phyloP scores from a whole-genome alignment of 2,113 vertebrate species.

The Saguinus imperator region DNA sequence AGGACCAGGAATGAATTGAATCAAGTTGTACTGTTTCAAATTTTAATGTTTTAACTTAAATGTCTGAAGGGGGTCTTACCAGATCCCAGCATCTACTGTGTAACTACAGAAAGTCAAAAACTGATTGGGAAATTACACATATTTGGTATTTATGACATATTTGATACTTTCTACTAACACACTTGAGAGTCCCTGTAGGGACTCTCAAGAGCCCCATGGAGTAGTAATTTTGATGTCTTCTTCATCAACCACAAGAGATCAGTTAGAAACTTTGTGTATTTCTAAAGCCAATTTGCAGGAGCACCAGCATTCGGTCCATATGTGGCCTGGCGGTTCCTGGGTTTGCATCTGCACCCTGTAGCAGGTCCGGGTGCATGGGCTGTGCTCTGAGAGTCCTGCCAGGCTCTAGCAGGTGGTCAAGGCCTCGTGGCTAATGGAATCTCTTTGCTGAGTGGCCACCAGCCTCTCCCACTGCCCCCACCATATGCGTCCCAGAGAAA shows the following conservation, averaged over 20 bases:
- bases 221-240: not conserved
- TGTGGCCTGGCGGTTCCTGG: not conserved
- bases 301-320: fast-evolving
- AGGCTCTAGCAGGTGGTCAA: not conserved
- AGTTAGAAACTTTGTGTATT: not conserved
- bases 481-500: not conserved
- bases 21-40: not conserved
- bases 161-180: not conserved
- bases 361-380: not conserved
- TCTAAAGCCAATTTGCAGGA: not conserved
- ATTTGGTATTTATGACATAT: not conserved
- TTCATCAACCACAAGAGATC: not conserved
- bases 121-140: not conserved
- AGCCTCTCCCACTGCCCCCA: not conserved
- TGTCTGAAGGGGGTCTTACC: not conserved
- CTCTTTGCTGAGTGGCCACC: not conserved
- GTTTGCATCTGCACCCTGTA: fast-evolving
- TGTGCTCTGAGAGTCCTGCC: no score
- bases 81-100: not conserved
- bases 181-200: not conserved
- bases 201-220: fast-evolving
- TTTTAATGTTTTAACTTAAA: not conserved
- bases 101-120: not conserved
- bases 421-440: fast-evolving
- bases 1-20: not conserved